Evolutionary conservation across 2,113 vertebrate species (phyloP), one percentile per base, ranked within the genome.

Genomic region (Tauraco erythrolophus): DNA sequence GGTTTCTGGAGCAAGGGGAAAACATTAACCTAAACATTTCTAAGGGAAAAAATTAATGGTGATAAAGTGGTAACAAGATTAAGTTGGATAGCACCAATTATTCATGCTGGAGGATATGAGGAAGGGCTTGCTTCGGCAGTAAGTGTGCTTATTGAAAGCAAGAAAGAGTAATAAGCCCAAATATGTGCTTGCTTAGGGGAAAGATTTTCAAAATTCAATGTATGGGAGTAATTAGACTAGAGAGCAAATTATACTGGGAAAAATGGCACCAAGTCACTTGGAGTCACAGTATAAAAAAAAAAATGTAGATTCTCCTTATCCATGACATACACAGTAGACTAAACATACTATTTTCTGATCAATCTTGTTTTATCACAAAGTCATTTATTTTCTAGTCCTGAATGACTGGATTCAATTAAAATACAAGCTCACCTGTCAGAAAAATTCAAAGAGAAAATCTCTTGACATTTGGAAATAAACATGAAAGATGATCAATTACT

Each of bases 61-160:
- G 97, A 97, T 95, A 66, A 93, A 98, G 84, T 64, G 23, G 66
- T 46, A 71, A 93, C 39, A 75, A 57, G 54, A 84, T 91, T 89
- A n/a, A 80, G 35, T 61, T 93, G 92, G 94, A 91, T 76, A 39
- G 88, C 89, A 79, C 60, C 84, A 84, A 92, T 97, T 74, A 90
- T 43, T 98, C 96, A 84, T 14, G 27, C 65, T 76, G 39, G 81
- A 28, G 41, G 25, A 89, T n/a, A 60, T 75, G 70, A 95, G 48
- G 43, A 92, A 82, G 79, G 68, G 62, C 74, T 96, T 95, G 92
- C 91, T 94, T 96, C 56, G 92, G 68, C 71, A 92, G 19, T 58
- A 89, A 88, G 71, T 70, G 37, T 81, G 75, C 18, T 93, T 75
- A 92, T 46, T 95, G 88, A 95, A 94, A 94, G 53, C 37, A 89